These are phyloP conservation scores for Ichneumoninae sp. DNA, from an alignment of 2,888 invertebrate species.

Conservation along the genomic window DNA sequence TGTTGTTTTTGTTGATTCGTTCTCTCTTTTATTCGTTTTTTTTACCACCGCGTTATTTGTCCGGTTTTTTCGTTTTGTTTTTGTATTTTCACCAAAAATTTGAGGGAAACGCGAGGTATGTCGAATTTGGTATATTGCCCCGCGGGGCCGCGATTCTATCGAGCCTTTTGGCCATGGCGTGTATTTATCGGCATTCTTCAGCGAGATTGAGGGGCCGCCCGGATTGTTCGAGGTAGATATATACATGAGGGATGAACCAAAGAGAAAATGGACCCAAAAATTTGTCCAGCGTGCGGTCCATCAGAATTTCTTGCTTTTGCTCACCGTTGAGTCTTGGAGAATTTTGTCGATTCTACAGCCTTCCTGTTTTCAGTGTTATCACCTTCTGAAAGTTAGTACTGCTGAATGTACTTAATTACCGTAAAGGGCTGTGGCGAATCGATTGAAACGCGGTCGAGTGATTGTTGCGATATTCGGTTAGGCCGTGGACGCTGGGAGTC, in stretches of 20 bases:
- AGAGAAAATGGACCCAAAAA: too few relatives aligned
- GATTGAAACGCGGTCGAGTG: slow-evolving; percentile 63
- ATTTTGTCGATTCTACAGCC: neutral
- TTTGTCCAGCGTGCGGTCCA: too few relatives aligned
- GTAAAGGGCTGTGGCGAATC: slow-evolving; percentile 60
- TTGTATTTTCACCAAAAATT: slow-evolving; percentile 35
- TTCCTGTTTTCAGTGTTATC: neutral
- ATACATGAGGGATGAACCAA: slow-evolving; percentile 12
- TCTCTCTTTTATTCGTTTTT: slow-evolving; percentile 22
- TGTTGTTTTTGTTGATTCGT: slow-evolving; percentile 44
- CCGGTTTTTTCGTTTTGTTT: slow-evolving; percentile 50
- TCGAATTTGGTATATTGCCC: slow-evolving; percentile 74
- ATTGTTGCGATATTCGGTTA: slow-evolving; percentile 60
- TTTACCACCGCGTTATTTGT: slow-evolving; percentile 18
- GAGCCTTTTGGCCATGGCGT: slow-evolving; percentile 65
- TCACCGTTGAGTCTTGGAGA: neutral
- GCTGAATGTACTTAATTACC: slow-evolving; percentile 58
- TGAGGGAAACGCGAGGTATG: slow-evolving; percentile 71
- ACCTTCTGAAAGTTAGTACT: neutral
- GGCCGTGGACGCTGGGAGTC: slow-evolving; percentile 19
- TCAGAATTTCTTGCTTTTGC: neutral
- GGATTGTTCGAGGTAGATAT: slow-evolving; percentile 12
- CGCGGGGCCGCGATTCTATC: slow-evolving; percentile 46
- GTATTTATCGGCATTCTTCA: slow-evolving; percentile 79
- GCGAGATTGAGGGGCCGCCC: neutral